phyloP scores from a whole-genome alignment of 2,113 vertebrate species.

The Pterocles gutturalis region DNA sequence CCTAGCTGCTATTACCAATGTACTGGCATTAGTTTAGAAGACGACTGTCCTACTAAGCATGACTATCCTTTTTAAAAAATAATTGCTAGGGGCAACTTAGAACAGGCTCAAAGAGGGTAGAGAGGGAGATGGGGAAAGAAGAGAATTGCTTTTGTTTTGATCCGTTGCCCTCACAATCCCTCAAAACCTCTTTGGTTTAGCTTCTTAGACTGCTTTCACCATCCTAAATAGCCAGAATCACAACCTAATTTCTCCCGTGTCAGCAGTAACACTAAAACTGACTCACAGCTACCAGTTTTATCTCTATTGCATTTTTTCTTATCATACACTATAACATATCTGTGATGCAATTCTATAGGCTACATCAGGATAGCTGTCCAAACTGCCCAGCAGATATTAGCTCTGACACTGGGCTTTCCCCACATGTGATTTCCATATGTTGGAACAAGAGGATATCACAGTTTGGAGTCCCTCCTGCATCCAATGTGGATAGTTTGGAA shows the following conservation, averaged over 20 bases:
- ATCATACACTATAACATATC: neutral
- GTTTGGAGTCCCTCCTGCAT: neutral
- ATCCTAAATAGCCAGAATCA: neutral
- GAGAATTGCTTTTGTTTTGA: slow-evolving; percentile 45
- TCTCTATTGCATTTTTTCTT: neutral
- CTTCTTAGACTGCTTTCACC: neutral
- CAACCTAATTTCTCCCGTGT: neutral
- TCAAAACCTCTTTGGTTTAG: slow-evolving; percentile 28
- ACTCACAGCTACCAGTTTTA: neutral
- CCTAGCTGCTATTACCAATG: slow-evolving; percentile 17
- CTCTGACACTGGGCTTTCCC: neutral
- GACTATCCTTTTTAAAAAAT: slow-evolving; percentile 26
- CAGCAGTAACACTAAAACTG: neutral
- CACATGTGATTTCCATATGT: neutral
- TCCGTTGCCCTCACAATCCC: neutral
- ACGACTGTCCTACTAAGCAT: neutral
- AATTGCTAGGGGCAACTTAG: neutral
- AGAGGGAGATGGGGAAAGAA: neutral
- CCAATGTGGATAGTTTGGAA: neutral
- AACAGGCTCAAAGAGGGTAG: neutral
- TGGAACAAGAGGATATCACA: neutral
- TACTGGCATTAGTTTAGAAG: slow-evolving; percentile 52
- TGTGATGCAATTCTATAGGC: neutral
- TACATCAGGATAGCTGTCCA: neutral
- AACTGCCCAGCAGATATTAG: neutral